Conservation (phyloP, 1,140 invertebrate species). For the Nasonia giraulti region DNA sequence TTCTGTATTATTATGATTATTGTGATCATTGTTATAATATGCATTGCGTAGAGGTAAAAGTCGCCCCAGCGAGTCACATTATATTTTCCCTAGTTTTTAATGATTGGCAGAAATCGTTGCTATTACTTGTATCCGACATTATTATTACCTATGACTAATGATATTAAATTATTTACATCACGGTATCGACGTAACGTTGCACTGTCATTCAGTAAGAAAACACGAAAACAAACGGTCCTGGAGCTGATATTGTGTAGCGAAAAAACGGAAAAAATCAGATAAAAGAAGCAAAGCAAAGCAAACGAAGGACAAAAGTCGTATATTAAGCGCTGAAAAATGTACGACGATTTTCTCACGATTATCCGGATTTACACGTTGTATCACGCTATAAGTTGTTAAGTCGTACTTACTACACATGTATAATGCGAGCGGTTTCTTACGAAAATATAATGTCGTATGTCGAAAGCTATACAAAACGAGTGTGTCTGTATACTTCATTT, state of each 20-base stretch:
- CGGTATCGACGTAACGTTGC: constrained; percentile 46
- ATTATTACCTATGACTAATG: constrained; percentile 18
- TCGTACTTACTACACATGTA: constrained; percentile 52
- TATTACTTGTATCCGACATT: not conserved
- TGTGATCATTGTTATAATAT: too few relatives aligned
- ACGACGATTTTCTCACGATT: constrained; percentile 46
- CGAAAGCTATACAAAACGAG: constrained; percentile 37
- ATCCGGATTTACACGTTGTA: constrained; percentile 53
- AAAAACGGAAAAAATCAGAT: not conserved
- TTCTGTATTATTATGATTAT: not conserved
- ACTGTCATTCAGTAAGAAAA: constrained; percentile 29
- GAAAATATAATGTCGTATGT: constrained; percentile 57
- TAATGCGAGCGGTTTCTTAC: constrained; percentile 65
- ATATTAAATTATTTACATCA: constrained; percentile 46
- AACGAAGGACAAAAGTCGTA: constrained; percentile 21
- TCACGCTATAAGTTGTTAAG: constrained; percentile 52
- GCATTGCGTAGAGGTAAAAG: too few relatives aligned
- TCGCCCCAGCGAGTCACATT: not conserved
- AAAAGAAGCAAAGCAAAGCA: constrained; percentile 18
- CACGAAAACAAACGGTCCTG: not conserved
- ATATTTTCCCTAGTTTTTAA: constrained; percentile 18
- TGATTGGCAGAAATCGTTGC: not conserved
- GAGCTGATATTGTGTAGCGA: not conserved
- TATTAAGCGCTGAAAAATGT: constrained; percentile 29
- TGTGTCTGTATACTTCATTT: constrained; percentile 26